Base-by-base conservation (phyloP, 2,797 vertebrate genomes). In the Acanthiza pusilla region DNA sequence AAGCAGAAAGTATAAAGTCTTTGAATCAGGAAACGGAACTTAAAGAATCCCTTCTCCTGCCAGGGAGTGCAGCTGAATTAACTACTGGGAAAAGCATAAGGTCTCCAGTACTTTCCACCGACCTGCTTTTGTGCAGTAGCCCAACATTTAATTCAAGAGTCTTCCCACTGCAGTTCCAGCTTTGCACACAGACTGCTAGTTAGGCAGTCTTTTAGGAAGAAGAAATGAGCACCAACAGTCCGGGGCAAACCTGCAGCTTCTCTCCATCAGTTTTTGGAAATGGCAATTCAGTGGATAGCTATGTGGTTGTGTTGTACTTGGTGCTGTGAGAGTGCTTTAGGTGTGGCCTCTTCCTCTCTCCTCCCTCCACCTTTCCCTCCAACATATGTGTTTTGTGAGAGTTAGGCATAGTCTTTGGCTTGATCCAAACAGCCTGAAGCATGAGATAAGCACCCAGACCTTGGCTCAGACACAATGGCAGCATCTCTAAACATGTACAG, bases 401-500 rank as follows among this genome's bases (percentile, higher is more conserved):
- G 13, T 16, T n/a, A 87, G 53, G 21, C 22, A 66, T 9, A 38
- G 23, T 62, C 42, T 88, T 72, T 63, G 65, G 21, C 45, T 67
- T 71, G 45, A 88, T 74, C 42, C 55, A 76, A 50, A 40, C 11
- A 76, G 45, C 36, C 50, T 51, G 50, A 89, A 89, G 42, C 27
- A 43, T 53, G 63, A 92, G 45, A 76, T 50, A 65, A 66, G 27
- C 75, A 85, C 48, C 23, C 79, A 61, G 61, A 77, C 42, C 25
- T 73, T 67, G 85, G 65, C 72, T 77, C 50, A 74, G 29, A 45
- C 30, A 70, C 26, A 36, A 17, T 42, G 34, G 19, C 42, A 89
- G 26, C 32, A 57, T 74, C 57, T 88, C 68, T 67, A 73, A 86
- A 73, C n/a, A 93, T 74, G 60, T 79, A 87, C 53, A 63, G 61